Evolutionary conservation across 2,113 vertebrate species (phyloP), one percentile per base, ranked within the genome.

Genomic region (Pluvialis apricaria): DNA sequence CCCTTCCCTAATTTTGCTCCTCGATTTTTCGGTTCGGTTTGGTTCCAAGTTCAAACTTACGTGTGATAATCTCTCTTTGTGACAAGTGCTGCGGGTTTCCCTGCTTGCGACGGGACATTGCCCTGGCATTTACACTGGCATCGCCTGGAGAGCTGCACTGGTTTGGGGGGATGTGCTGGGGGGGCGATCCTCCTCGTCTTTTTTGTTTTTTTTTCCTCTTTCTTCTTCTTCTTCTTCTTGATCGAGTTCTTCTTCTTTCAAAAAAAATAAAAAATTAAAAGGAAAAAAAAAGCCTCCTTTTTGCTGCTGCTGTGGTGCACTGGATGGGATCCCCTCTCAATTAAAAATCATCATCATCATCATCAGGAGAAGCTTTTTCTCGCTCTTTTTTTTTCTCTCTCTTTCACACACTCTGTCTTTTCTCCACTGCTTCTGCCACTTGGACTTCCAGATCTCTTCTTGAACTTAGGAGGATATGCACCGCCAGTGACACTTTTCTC

Each of bases 41-140:
- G 66, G 90, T 97, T 87, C 95, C 92, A 96, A 94, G 92, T 97
- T 91, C 94, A 97, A 97, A 99, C 99, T 99, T 98, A 99, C 99
- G 98, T 97, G 99, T 98, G 98, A 98, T 98, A 97, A 98, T 99
- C 97, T 99, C 99, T 99, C 99, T 99, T 98, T 99, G 99, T 98
- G 99, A 99, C 98, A 99, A 98, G 98, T 99, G 99, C 98, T 99
- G 99, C 98, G 99, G 99, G 98, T 99, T 99, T 98, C 99, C 99
- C 99, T 99, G 99, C 99, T 99, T 99, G 98, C 99, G 99, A 98
- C 99, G 99, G 99, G 99, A 99, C 99, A 99, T 99, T 98, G 99
- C 99, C 99, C 98, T 99, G 98, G 99, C 99, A 99, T 99, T 99
- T 99, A 99, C 98, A 99, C 98, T 98, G 98, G 99, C 99, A 99